Conservation (phyloP, 2,888 invertebrate genomes). For the Epistrophe grossulariae region DNA sequence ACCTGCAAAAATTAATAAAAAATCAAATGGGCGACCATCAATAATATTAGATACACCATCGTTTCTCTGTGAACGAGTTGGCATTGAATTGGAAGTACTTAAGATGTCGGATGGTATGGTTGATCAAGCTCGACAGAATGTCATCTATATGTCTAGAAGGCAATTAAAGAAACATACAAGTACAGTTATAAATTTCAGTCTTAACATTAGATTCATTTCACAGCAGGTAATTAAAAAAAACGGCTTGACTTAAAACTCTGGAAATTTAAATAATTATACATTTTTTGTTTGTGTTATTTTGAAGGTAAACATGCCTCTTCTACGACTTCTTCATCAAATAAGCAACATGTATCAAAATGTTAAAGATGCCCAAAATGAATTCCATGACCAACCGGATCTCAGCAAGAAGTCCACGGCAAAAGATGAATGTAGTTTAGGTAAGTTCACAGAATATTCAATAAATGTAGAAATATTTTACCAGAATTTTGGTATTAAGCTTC, state of each 20-base stretch:
- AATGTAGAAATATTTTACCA: neutral
- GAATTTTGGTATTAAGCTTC: slow-evolving; percentile 79
- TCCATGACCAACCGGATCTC: slow-evolving; percentile 88
- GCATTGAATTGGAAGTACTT: slow-evolving; percentile 94
- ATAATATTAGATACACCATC: slow-evolving; percentile 87
- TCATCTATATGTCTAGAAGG: slow-evolving; percentile 93
- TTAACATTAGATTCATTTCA: slow-evolving; percentile 94
- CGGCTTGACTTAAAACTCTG: neutral
- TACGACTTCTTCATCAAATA: slow-evolving; percentile 96
- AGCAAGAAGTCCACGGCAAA: slow-evolving; percentile 84
- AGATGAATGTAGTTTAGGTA: slow-evolving; percentile 87
- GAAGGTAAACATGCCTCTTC: slow-evolving; percentile 96
- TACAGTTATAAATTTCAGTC: slow-evolving; percentile 94
- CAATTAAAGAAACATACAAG: slow-evolving; percentile 96
- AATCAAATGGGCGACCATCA: slow-evolving; percentile 79
- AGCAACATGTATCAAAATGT: slow-evolving; percentile 99
- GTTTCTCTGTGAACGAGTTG: slow-evolving; percentile 96
- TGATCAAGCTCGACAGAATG: slow-evolving; percentile 93
- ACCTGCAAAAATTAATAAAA: slow-evolving; percentile 81
- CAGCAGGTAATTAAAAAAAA: slow-evolving; percentile 88
- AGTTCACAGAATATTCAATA: slow-evolving; percentile 67
- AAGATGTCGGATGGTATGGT: slow-evolving; percentile 95
- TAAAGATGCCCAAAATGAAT: slow-evolving; percentile 95
- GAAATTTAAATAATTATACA: neutral
- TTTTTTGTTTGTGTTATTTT: neutral